Evolutionary conservation across 2,888 invertebrate species (phyloP).

Genomic region (Rotaria sp.): DNA sequence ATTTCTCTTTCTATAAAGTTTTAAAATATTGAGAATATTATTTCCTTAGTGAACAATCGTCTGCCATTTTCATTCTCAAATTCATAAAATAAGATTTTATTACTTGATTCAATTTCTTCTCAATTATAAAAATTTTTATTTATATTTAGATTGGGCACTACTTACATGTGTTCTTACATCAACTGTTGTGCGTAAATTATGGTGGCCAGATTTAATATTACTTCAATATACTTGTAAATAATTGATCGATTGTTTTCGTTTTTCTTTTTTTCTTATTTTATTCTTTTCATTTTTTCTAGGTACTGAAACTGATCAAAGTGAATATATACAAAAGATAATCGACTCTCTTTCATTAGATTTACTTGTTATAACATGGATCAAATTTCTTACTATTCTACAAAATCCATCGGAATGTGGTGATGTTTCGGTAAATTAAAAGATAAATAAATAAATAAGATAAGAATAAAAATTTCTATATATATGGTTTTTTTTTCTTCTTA

Average conservation of each 20-base stretch:
- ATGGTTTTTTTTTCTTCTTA: background rate
- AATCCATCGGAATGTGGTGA: constrained; percentile 29
- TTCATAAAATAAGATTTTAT: too few relatives aligned
- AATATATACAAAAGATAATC: background rate
- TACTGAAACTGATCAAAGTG: constrained; percentile 26
- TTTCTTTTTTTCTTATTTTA: background rate
- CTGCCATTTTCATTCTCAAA: too few relatives aligned
- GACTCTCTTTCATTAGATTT: background rate
- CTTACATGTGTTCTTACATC: background rate
- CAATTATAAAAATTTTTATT: background rate
- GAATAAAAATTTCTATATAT: background rate
- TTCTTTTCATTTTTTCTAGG: background rate
- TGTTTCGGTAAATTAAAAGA: background rate
- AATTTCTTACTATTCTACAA: constrained; percentile 18
- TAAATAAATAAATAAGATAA: background rate
- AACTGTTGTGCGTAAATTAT: background rate
- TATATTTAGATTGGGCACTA: constrained; percentile 15
- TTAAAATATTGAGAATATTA: too few relatives aligned
- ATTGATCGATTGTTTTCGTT: background rate
- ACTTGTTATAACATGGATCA: background rate
- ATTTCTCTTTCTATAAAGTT: too few relatives aligned
- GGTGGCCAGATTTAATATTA: background rate
- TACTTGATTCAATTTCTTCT: too few relatives aligned
- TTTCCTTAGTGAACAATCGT: too few relatives aligned
- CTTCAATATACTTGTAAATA: constrained; percentile 20